Evolutionary conservation across 2,113 vertebrate genomes (phyloP).

Genomic region (Osmerus eperlanus): DNA sequence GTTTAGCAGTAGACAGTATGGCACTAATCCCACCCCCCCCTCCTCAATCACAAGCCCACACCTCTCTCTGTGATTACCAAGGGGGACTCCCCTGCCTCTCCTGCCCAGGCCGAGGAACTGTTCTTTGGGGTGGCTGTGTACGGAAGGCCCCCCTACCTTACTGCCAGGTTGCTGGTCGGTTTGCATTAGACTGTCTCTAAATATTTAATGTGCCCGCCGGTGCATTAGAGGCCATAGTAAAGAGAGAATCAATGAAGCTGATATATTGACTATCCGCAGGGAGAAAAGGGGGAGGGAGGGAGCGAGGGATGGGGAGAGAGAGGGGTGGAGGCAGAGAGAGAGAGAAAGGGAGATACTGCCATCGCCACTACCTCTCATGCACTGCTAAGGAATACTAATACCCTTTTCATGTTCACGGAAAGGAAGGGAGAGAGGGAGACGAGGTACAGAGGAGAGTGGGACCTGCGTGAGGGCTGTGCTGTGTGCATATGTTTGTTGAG

Average conservation of each 20-base stretch:
- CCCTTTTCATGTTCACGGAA: constrained; percentile 31
- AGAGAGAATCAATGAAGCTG: constrained; percentile 57
- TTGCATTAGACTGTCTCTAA: constrained; percentile 57
- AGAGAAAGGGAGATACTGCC: not conserved
- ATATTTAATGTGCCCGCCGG: constrained; percentile 69
- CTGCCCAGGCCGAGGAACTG: constrained; percentile 35
- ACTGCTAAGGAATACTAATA: constrained; percentile 30
- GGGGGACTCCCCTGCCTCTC: constrained; percentile 28
- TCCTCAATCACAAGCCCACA: constrained; percentile 9
- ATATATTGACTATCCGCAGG: constrained; percentile 61
- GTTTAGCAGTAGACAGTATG: too few species aligned
- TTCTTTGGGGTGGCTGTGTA: constrained; percentile 20
- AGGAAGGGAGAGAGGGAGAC: constrained; percentile 4
- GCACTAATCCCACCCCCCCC: not conserved
- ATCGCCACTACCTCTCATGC: not conserved
- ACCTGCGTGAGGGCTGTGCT: not conserved
- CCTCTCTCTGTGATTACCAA: constrained; percentile 21
- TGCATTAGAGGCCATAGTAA: constrained; percentile 57
- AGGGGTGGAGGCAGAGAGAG: not conserved
- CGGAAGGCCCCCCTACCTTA: constrained; percentile 8
- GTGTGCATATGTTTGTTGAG: not conserved
- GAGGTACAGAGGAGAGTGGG: not conserved
- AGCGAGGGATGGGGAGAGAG: not conserved
- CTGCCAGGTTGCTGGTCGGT: constrained; percentile 49
- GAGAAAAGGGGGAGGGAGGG: constrained; percentile 14